Evolutionary conservation across 2,113 vertebrate genomes (phyloP).

Genomic region (Heptranchias perlo): DNA sequence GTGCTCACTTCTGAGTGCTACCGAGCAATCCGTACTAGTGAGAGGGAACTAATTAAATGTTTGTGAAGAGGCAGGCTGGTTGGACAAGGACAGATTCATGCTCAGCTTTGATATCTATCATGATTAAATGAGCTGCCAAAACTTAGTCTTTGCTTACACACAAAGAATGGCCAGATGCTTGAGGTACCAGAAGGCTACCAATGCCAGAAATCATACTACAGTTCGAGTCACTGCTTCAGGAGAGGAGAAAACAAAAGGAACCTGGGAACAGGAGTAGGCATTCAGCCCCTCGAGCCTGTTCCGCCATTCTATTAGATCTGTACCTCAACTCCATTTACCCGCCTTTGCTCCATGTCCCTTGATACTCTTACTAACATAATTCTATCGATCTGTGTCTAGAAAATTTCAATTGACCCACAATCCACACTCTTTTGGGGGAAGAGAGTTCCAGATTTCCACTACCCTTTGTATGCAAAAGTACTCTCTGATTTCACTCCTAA

Average conservation of each 20-base stretch:
- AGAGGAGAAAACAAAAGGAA: background rate
- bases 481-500: too few relatives aligned
- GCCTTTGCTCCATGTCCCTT: background rate
- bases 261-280: background rate
- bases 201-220: background rate
- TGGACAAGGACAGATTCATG: background rate
- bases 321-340: background rate
- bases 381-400: background rate
- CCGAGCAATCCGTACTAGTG: background rate
- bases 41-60: background rate
- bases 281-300: background rate
- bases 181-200: background rate
- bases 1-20: background rate
- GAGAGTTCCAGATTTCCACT: too few relatives aligned
- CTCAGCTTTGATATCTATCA: background rate
- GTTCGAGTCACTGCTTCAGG: background rate
- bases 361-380: background rate
- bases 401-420: background rate
- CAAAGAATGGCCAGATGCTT: background rate
- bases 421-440: background rate
- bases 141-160: background rate
- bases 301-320: background rate
- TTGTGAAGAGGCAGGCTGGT: background rate
- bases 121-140: background rate
- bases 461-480: background rate